Evolutionary conservation across 2,113 vertebrate genomes (phyloP).

Genomic region (Condylura cristata): DNA sequence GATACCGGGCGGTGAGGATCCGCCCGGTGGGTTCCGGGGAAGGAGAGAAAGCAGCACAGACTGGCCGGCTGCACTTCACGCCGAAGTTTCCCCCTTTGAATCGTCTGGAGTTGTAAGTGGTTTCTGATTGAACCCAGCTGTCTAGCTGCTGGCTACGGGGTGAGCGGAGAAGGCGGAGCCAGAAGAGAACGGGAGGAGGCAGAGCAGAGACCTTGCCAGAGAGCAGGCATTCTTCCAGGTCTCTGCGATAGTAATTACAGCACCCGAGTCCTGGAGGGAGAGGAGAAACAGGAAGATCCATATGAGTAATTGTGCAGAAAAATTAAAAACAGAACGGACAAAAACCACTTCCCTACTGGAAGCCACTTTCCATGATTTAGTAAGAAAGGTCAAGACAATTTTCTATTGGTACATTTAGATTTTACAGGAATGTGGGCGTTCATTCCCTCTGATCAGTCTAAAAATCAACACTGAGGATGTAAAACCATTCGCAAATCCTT

Average conservation of each 20-base stretch:
- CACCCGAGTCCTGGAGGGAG: conserved; percentile 65
- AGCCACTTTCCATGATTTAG: conserved; percentile 66
- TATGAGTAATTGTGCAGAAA: conserved; percentile 68
- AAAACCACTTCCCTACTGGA: neutral
- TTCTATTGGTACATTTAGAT: conserved; percentile 66
- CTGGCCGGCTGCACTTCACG: conserved; percentile 67
- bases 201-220: neutral
- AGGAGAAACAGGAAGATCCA: conserved; percentile 74
- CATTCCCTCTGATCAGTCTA: conserved; percentile 21
- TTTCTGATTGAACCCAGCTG: conserved; percentile 89
- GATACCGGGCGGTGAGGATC: neutral
- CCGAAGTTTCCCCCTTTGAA: conserved; percentile 84
- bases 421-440: conserved; percentile 62
- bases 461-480: neutral
- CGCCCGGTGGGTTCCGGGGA: neutral
- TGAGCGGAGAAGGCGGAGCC: conserved; percentile 84
- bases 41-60: neutral
- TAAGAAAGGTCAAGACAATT: conserved; percentile 62
- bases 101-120: conserved; percentile 85
- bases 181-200: conserved; percentile 63
- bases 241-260: conserved; percentile 70
- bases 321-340: neutral
- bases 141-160: conserved; percentile 85
- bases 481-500: conserved; percentile 1
- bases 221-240: conserved; percentile 76